Percentiles rank a stretch among this genome's conserved stretches.
phyloP scores from a whole-genome alignment of 1,140 invertebrate species.

The Eumeta japonica region DNA sequence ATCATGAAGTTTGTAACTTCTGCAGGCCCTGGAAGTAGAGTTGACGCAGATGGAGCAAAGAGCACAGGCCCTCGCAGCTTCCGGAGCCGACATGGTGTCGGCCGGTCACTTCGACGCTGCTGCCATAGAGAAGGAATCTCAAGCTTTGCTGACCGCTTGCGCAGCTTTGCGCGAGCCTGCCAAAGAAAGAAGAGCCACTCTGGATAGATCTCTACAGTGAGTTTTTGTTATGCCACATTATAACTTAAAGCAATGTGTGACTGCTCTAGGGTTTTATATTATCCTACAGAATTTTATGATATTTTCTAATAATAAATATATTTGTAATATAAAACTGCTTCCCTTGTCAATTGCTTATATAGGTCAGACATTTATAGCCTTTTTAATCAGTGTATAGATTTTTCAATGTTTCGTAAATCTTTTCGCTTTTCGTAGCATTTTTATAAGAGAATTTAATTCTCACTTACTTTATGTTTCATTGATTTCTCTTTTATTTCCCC shows the following conservation, averaged over 20 bases:
- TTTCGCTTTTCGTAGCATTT: background rate
- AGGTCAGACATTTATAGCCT: background rate
- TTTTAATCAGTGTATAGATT: background rate
- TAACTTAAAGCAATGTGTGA: background rate
- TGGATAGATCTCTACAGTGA: slow-evolving; percentile 79
- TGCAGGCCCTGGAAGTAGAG: slow-evolving; percentile 74
- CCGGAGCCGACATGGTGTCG: slow-evolving; percentile 85
- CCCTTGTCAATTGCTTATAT: too few relatives aligned
- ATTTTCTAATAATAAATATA: slow-evolving; percentile 1
- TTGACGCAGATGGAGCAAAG: slow-evolving; percentile 60
- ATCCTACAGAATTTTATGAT: background rate
- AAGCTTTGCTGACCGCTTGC: slow-evolving; percentile 69
- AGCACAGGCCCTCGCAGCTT: slow-evolving; percentile 72
- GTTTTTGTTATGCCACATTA: slow-evolving; percentile 8
- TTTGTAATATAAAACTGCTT: background rate
- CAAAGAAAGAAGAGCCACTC: slow-evolving; percentile 66
- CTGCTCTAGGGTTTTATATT: background rate
- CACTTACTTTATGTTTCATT: background rate
- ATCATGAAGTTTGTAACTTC: too few relatives aligned
- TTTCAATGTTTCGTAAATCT: background rate
- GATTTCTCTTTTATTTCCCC: slow-evolving; percentile 1
- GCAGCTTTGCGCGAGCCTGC: slow-evolving; percentile 65
- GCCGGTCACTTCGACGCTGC: slow-evolving; percentile 91
- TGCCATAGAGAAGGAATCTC: slow-evolving; percentile 78
- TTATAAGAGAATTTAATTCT: background rate